Conservation (phyloP, 2,797 vertebrate genomes). For the Eulemur mongoz region DNA sequence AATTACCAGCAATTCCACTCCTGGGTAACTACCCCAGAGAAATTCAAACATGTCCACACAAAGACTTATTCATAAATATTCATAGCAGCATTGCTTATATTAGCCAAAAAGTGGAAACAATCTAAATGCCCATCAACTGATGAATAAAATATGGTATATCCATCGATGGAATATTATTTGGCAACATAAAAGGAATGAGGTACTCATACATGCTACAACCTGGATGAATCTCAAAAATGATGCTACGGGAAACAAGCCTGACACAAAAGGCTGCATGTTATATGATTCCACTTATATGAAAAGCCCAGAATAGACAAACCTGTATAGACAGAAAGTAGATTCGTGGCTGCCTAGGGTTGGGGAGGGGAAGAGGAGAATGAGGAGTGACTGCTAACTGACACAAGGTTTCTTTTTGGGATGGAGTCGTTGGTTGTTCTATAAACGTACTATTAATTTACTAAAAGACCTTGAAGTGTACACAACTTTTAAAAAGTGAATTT, state of each 20-base stretch:
- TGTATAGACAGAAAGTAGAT: neutral
- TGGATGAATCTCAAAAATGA: neutral
- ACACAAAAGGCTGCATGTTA: neutral
- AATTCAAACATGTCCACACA: neutral
- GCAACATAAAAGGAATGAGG: neutral
- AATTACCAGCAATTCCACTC: neutral
- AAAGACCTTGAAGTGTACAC: neutral
- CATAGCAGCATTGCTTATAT: neutral
- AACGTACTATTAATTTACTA: neutral
- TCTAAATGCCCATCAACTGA: neutral
- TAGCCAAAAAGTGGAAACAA: neutral
- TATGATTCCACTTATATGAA: neutral
- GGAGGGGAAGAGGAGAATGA: no score
- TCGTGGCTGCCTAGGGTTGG: no score
- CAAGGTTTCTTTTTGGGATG: neutral
- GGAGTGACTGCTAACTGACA: no score
- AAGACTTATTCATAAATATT: neutral
- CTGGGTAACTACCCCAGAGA: neutral
- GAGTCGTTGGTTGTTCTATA: neutral
- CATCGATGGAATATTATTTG: neutral
- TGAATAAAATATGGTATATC: no score
- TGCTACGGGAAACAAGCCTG: neutral
- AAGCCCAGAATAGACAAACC: neutral
- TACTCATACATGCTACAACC: neutral
- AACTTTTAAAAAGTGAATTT: neutral